Evolutionary conservation across 1,140 invertebrate genomes (phyloP), one percentile per base, ranked within the genome.

Genomic region (Eubasilissa regina): DNA sequence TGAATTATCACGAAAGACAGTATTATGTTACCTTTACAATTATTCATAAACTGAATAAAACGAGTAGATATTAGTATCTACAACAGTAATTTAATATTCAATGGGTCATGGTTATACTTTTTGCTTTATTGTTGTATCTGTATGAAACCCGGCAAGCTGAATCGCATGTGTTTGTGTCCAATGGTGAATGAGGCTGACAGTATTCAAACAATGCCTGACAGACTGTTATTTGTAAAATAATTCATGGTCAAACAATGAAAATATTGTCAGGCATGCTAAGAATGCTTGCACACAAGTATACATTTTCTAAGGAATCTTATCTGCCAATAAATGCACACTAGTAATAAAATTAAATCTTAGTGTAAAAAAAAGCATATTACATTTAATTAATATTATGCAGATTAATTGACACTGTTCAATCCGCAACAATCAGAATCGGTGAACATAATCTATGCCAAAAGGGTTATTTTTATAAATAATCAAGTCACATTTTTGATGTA

Each of bases 31-130:
- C 17, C n/a, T 56, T 56, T 56, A 56, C 17, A 56, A 56, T 56
- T 56, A 56, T 15, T 35, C n/a, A 56, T 56, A 15, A 17, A 25
- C 19, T 62, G 25, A 25, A 53, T 53, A 51, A 70, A 66, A 17
- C 47, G 11, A 70, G 47, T 70, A 10, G 10, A 70, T 53, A 47
- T 25, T 51, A 70, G 19, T 11, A 21, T 10, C 62, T 48, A 25
- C 9, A 0, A 51, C 19, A 15, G 66, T 70, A 70, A 70, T 70
- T 25, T n/a, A 25, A 70, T 35, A 70, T 47, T 35, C 66, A 70
- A 48, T 70, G 66, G 66, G 66, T 70, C 66, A 70, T 70, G 66
- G 66, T 25, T 19, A 70, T 9, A 25, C 35, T 43, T 19, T 58
- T 56, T 58, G 21, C 17, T 58, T 1, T 58, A 58, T 58, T 58